Conservation (phyloP, 1,140 invertebrate genomes). For the Nomia melanderi region DNA sequence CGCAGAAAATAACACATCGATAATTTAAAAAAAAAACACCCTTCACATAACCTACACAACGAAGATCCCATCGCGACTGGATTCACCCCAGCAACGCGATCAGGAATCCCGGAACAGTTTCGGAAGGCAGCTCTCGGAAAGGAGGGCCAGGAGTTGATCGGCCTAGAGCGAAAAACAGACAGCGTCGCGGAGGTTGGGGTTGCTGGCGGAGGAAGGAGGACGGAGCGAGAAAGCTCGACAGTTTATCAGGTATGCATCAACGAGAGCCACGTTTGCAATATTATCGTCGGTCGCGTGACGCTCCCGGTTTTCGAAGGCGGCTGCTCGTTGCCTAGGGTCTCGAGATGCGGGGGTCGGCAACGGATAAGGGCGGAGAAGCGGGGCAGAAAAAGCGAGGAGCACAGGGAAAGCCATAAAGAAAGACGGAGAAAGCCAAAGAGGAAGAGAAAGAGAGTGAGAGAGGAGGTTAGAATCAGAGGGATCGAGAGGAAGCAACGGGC, state of each 20-base stretch:
- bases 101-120: not conserved
- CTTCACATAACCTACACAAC: no score
- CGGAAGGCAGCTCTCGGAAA: not conserved
- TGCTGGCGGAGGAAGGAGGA: not conserved
- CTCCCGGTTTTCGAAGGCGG: constrained; percentile 66
- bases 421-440: no score
- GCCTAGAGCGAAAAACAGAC: not conserved
- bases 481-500: constrained; percentile 34
- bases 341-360: constrained; percentile 40
- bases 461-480: constrained; percentile 19
- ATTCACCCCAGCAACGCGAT: not conserved
- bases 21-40: no score
- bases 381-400: constrained; percentile 9
- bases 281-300: constrained; percentile 71
- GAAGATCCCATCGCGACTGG: no score
- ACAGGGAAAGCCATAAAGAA: no score
- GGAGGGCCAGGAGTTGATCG: not conserved
- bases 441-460: not conserved
- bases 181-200: no score
- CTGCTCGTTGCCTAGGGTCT: constrained; percentile 55
- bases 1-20: no score
- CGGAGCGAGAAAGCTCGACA: constrained; percentile 8
- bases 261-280: constrained; percentile 63
- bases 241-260: constrained; percentile 70
- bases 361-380: constrained; percentile 5